Percentiles rank a stretch among this genome's conserved stretches.
phyloP scores from a whole-genome alignment of 2,888 invertebrate species.

The Nemoura dubitans region DNA sequence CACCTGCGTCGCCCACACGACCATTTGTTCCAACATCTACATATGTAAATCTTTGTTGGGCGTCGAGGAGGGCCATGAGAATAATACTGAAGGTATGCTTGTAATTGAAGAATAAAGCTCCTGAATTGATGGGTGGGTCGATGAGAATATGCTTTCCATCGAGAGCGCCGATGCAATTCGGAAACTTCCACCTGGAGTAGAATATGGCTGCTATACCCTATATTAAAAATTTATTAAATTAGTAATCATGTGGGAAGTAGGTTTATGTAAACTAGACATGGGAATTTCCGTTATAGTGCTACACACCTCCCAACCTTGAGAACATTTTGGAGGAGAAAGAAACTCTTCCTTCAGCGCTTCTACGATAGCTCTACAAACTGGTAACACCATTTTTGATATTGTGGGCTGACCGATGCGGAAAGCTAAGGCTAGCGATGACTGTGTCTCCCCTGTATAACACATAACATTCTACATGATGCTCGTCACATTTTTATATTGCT shows the following conservation, averaged over 20 bases:
- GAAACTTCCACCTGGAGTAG: slow-evolving; percentile 50
- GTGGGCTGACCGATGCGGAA: slow-evolving; percentile 34
- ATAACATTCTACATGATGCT: neutral
- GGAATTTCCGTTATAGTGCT: neutral
- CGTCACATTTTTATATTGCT: too few species aligned
- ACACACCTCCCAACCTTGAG: neutral
- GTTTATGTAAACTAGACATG: neutral
- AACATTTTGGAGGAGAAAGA: neutral
- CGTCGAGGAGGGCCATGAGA: slow-evolving; percentile 50
- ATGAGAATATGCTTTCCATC: slow-evolving; percentile 46
- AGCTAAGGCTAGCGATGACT: slow-evolving; percentile 17
- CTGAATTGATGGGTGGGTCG: slow-evolving; percentile 52
- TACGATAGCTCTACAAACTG: neutral
- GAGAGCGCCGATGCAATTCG: slow-evolving; percentile 52
- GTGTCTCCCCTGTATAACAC: slow-evolving; percentile 31
- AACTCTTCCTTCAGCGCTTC: neutral
- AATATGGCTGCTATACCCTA: slow-evolving; percentile 7
- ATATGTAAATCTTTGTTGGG: neutral
- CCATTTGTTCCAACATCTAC: slow-evolving; percentile 50
- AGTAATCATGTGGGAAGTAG: neutral
- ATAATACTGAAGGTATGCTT: slow-evolving; percentile 52
- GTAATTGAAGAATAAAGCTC: slow-evolving; percentile 55
- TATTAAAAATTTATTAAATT: slow-evolving; percentile 22
- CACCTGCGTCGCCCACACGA: slow-evolving; percentile 51
- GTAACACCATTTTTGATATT: slow-evolving; percentile 25